A percentile compares a stretch with the other conserved stretches of the same genome.
Conservation (phyloP, 2,113 vertebrate genomes). For the Motacilla alba region DNA sequence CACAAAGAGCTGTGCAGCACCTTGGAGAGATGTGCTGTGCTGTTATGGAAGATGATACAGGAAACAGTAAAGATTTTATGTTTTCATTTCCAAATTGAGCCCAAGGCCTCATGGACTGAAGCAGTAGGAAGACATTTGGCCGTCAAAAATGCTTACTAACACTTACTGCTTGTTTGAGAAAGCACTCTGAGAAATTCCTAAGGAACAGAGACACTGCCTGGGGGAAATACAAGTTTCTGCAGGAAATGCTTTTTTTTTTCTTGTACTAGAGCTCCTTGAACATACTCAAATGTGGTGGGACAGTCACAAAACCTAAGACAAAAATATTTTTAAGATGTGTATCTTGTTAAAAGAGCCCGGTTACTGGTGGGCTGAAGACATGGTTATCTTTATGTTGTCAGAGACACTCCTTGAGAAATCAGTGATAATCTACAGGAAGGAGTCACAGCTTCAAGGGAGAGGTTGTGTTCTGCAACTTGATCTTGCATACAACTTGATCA, state of each 20-base stretch:
- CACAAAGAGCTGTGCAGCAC: neutral
- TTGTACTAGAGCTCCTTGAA: neutral
- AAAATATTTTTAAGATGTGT: neutral
- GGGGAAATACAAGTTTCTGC: neutral
- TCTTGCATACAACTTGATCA: neutral
- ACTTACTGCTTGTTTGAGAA: neutral
- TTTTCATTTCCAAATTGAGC: neutral
- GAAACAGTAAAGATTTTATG: neutral
- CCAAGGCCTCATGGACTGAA: neutral
- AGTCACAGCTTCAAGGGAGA: neutral
- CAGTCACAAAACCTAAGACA: neutral
- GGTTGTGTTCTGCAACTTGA: neutral
- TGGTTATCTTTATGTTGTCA: neutral
- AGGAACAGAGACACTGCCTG: neutral
- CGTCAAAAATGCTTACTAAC: neutral
- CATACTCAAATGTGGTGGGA: neutral
- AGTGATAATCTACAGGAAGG: neutral
- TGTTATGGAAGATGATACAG: neutral
- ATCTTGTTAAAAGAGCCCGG: neutral
- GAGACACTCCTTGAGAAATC: neutral
- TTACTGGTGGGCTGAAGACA: neutral
- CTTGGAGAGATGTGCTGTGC: neutral
- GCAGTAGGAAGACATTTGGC: neutral
- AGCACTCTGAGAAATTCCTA: neutral
- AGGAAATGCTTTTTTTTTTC: neutral